phyloP scores from a whole-genome alignment of 35 echinoderm and acorn worm genomes.

The Lytechinus pictus region DNA sequence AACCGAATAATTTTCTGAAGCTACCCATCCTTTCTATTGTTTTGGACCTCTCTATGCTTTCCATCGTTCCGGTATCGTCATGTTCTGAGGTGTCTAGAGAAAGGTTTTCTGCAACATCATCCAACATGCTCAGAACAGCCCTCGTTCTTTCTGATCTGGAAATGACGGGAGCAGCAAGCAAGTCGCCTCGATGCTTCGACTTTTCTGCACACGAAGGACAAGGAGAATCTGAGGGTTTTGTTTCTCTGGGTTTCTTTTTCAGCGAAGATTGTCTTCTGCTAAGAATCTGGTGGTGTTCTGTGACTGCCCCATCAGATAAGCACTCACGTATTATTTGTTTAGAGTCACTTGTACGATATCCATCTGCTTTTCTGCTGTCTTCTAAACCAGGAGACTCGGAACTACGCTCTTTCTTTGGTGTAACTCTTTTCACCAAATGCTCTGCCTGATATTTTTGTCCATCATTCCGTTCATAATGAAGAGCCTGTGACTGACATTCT shows the following conservation, averaged over 20 bases:
- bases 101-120: conserved; percentile 1
- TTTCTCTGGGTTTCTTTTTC: not conserved
- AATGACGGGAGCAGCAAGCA: not conserved
- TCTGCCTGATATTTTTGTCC: not conserved
- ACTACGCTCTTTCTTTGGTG: conserved; percentile 5
- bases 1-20: not conserved
- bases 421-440: not conserved
- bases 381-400: not conserved
- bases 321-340: not conserved
- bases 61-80: not conserved
- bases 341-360: not conserved
- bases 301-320: not conserved
- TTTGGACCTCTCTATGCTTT: not conserved
- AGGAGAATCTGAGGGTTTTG: not conserved
- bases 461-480: not conserved
- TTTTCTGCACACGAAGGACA: not conserved
- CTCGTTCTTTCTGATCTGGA: conserved; percentile 15
- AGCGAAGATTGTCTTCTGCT: not conserved
- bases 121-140: conserved; percentile 9
- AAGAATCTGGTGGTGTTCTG: not conserved
- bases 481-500: not conserved
- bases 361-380: not conserved
- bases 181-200: not conserved
- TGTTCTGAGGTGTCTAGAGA: not conserved
- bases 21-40: not conserved